phyloP scores from a whole-genome alignment of 1,140 invertebrate species.

The Episyrphus balteatus region DNA sequence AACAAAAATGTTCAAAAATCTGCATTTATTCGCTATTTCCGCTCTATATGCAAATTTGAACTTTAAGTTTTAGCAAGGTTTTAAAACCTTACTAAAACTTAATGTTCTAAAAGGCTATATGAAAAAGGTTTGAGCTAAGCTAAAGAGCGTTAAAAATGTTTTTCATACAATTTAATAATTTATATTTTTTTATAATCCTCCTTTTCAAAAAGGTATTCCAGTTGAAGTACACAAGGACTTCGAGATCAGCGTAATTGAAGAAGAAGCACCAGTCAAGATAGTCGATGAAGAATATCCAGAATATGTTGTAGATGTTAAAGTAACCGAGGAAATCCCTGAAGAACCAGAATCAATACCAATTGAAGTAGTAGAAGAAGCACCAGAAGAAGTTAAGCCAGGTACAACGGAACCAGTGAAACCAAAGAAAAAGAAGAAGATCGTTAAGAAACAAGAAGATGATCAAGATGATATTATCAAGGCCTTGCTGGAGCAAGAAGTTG shows the following conservation, averaged over 20 bases:
- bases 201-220: too few species aligned
- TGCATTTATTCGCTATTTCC: too few species aligned
- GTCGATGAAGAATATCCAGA: conserved; percentile 19
- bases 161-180: too few species aligned
- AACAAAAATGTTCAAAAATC: too few species aligned
- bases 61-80: too few species aligned
- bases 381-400: conserved; percentile 10
- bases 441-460: conserved; percentile 30
- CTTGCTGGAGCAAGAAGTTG: conserved; percentile 29
- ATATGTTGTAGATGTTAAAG: conserved; percentile 18
- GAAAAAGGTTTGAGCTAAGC: too few species aligned
- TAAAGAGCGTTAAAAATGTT: too few species aligned
- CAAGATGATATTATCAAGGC: conserved; percentile 31
- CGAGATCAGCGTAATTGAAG: conserved; percentile 26
- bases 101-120: too few species aligned
- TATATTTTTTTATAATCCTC: too few species aligned
- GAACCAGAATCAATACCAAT: conserved; percentile 25
- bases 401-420: conserved; percentile 16
- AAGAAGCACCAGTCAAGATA: conserved; percentile 12
- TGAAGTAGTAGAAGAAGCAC: conserved; percentile 24
- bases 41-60: too few species aligned
- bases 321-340: conserved; percentile 23
- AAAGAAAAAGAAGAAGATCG: conserved; percentile 29
- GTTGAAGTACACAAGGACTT: conserved; percentile 24
- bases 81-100: too few species aligned